phyloP scores from a whole-genome alignment of 2,888 invertebrate species.

The Notodonta ziczac region DNA sequence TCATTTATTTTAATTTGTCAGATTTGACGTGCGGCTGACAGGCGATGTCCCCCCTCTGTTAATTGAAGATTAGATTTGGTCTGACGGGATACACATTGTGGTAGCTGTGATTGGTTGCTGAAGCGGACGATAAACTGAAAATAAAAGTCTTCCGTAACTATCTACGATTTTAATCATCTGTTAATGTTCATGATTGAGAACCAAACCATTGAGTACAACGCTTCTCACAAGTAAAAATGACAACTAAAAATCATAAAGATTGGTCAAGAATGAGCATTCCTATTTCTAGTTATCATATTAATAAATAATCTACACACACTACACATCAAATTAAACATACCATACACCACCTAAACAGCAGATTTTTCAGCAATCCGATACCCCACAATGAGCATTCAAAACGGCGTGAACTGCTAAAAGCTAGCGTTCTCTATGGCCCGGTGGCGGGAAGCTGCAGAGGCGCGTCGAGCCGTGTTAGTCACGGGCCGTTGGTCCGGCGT shows the following conservation, averaged over 20 bases:
- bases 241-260: background rate
- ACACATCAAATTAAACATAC: conserved; percentile 1
- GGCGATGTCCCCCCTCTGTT: conserved; percentile 44
- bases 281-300: too few relatives aligned
- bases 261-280: background rate
- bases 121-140: conserved; percentile 3
- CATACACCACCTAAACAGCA: conserved; percentile 1
- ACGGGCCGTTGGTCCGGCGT: conserved; percentile 1
- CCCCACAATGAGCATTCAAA: conserved; percentile 6
- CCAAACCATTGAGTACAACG: too few relatives aligned
- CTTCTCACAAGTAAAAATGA: too few relatives aligned
- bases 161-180: too few relatives aligned
- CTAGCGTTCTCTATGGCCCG: conserved; percentile 3
- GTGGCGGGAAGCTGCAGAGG: background rate
- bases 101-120: conserved; percentile 2
- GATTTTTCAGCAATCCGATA: conserved; percentile 6
- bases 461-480: conserved; percentile 2
- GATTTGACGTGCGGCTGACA: conserved; percentile 54
- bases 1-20: conserved; percentile 83
- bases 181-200: too few relatives aligned
- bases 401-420: conserved; percentile 5
- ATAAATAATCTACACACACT: background rate
- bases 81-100: background rate
- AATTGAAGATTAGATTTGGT: conserved; percentile 41
- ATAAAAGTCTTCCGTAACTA: background rate